Evolutionary conservation across 1,140 invertebrate species (phyloP).

Genomic region (Triops cancriformis): DNA sequence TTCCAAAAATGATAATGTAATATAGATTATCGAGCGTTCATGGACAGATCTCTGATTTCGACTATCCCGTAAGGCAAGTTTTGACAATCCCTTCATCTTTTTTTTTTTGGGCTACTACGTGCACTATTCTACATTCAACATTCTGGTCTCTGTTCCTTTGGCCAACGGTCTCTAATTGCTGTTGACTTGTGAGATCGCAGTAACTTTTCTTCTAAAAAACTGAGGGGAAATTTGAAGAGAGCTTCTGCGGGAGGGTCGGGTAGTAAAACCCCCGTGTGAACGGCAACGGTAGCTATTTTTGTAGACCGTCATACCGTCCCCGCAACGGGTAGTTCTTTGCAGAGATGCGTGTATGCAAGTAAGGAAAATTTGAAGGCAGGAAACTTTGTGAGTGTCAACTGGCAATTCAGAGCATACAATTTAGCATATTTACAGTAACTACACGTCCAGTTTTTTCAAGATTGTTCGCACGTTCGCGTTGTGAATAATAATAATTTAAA

Average conservation of each 20-base stretch:
- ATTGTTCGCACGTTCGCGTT: not conserved
- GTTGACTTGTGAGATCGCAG: slow-evolving; percentile 9
- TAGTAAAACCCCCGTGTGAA: not conserved
- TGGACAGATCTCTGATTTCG: not conserved
- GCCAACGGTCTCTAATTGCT: not conserved
- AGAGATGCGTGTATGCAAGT: not conserved
- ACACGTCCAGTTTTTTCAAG: not conserved
- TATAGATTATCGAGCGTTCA: not conserved
- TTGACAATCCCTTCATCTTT: not conserved
- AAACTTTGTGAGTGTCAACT: not conserved
- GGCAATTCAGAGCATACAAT: not conserved
- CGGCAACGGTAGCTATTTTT: not conserved
- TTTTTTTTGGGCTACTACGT: not conserved
- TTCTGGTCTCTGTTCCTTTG: not conserved
- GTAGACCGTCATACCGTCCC: not conserved
- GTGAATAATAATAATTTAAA: not conserved
- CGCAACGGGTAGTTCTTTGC: not conserved
- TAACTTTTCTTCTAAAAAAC: not conserved
- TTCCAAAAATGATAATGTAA: too few relatives aligned
- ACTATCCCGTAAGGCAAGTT: slow-evolving; percentile 3
- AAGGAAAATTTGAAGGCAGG: not conserved
- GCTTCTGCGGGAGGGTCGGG: not conserved
- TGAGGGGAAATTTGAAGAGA: not conserved
- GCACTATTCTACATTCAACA: not conserved
- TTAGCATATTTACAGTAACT: not conserved